These are phyloP conservation scores for Epinephelus moara DNA, from an alignment of 2,113 vertebrate genomes.

Conservation along the genomic window DNA sequence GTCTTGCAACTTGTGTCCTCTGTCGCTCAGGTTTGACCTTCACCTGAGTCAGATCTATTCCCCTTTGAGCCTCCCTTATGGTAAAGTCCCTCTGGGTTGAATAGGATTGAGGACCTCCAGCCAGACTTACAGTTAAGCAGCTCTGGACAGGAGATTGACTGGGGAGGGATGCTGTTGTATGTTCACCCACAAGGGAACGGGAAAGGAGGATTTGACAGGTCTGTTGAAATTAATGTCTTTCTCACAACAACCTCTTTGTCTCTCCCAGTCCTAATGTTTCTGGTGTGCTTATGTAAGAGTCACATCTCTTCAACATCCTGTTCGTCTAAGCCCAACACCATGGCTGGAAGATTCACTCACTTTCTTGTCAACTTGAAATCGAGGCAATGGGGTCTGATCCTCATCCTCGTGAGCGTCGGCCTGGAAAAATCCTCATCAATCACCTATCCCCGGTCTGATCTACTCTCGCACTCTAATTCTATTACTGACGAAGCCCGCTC, in stretches of 20 bases:
- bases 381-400: constrained; percentile 9
- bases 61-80: constrained; percentile 59
- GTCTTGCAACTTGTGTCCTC: constrained; percentile 54
- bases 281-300: neutral
- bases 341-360: constrained; percentile 8
- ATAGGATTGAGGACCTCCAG: constrained; percentile 63
- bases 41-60: constrained; percentile 37
- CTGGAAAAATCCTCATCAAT: constrained; percentile 54
- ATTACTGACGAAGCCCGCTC: constrained; percentile 26
- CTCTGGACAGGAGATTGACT: constrained; percentile 74
- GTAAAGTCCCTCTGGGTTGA: constrained; percentile 62
- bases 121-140: constrained; percentile 76
- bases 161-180: constrained; percentile 26
- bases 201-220: neutral
- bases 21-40: constrained; percentile 59
- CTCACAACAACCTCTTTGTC: neutral
- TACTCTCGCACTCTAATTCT: constrained; percentile 33
- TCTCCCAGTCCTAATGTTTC: neutral
- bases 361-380: constrained; percentile 2
- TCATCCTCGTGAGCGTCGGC: constrained; percentile 9
- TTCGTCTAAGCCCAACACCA: neutral
- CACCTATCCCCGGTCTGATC: constrained; percentile 18
- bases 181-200: constrained; percentile 2
- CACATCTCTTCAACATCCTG: neutral
- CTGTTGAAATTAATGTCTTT: neutral